Evolutionary conservation across 1,140 invertebrate species (phyloP), one percentile per base, ranked within the genome.

Genomic region (Hyles euphorbiae): DNA sequence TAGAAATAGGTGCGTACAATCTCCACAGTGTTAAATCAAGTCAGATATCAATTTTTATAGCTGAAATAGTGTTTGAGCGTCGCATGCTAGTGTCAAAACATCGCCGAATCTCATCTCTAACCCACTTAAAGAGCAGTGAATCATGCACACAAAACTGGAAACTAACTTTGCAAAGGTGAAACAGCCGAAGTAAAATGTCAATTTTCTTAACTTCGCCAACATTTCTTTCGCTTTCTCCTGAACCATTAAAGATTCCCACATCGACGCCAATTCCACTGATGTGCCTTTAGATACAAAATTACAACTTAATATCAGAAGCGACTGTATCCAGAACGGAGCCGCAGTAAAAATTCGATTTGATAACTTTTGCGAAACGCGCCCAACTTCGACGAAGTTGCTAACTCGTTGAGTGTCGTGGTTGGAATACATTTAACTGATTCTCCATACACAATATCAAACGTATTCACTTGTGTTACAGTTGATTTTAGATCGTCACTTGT

Each of bases 321-420:
- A 40, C 36, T 61, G 51, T 65, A 58, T 65, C 52, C 49, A 34
- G 47, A 61, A 58, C 53, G 56, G 49, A 49, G 53, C 56, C 57
- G 11, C 61, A 61, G 61, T 60, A 68, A 68, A 68, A 68, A 61
- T 64, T 64, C 58, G 56, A 64, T 68, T 68, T 63, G 44, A 36
- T 58, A 64, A 64, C 58, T 68, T 59, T 53, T 52, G 44, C 53
- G 40, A 63, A 54, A 56, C 61, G 57, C 53, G 51, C 52, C 56
- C 46, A 63, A 59, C 47, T 63, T 63, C 56, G 51, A n/a, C 52
- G 3, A 55, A 63, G 53, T 63, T 63, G 3, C 52, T 49, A 59
- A 63, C 56, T 63, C 51, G 57, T 52, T 51, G 56, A 47, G 49
- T 50, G 53, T 55, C 57, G 61, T 59, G 56, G 61, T 46, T 9